Base-by-base conservation (phyloP, 2,113 vertebrate genomes). In the Gorsachius goisagi region DNA sequence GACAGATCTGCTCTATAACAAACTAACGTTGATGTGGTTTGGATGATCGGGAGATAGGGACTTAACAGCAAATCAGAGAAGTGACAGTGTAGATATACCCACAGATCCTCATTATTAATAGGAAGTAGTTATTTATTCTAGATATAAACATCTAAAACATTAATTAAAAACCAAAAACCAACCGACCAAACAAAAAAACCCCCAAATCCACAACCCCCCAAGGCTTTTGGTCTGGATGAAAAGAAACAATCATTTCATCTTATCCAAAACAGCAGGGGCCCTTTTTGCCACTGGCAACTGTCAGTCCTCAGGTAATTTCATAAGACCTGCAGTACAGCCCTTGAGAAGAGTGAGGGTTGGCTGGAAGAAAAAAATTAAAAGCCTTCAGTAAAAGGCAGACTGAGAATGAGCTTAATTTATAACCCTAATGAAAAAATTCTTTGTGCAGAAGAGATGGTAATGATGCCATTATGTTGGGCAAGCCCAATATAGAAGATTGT, bases 401-500 rank as follows among this genome's bases (percentile, higher is more conserved):
- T 35, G 50, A 76, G 39, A 88, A 89, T 52, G 22, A 96, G 63
- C n/a, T 83, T 96, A 88, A 93, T 97, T 95, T 96, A 91, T 52
- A 71, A 93, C 59, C 14, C 50, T 85, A 83, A 88, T 59, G 72
- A 44, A 90, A 90, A 93, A 93, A 86, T 74, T 49, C 62, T 91
- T 77, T 81, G 63, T 94, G 68, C 19, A n/a, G 56, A 93, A 83
- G 72, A 80, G 68, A 84, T 35, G 41, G 60, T 88, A 96, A 95
- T 81, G 83, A 93, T 60, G 76, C 76, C 75, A 74, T 94, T 95
- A 72, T 8, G n/a, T 39, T 91, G 85, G 71, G 85, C 44, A 90
- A 84, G 60, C 64, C 90, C 63, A 77, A 5, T 10, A 21, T 2
- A 74, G 75, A 59, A 59, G 47, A 49, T 72, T 91, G 74, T 95